Base-by-base conservation (phyloP, 2,888 invertebrate species). In the Rhagium mordax region DNA sequence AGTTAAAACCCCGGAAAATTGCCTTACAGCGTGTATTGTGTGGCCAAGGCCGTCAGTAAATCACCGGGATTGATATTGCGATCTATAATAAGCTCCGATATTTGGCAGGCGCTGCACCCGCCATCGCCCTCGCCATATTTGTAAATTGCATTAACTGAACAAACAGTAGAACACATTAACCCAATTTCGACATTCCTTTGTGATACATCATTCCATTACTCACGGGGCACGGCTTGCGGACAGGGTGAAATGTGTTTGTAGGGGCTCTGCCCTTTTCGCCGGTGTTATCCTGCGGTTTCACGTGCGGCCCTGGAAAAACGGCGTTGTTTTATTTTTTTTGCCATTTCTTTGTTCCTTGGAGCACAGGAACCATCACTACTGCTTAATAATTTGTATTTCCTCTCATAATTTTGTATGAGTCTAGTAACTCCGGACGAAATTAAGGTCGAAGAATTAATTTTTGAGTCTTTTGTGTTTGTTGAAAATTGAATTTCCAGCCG, bases 121-220 rank as follows among this genome's bases (percentile, higher is more conserved):
- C 15, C 5, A 1, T 7, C 48, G 61, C 15, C 21, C n/a, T n/a
- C 47, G 47, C 61, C 61, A 67, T 57, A 61, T 62, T 67, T 53
- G 48, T 20, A 16, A 66, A 72, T 72, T 62, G 68, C 59, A 68
- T 68, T 66, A 64, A 49, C 55, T 57, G 72, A 64, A 57, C 72
- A 72, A 72, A 72, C 72, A 62, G 16, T 49, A 18, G 57, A 68
- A 64, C 48, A 68, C 68, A 72, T 72, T 72, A 72, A 64, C 59
- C 72, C 62, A 64, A 72, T 72, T 68, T 64, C 57, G 41, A 41
- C 27, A 48, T 47, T 24, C 59, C 64, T 70, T 70, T 65, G 64
- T 57, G 48, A 59, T 59, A 65, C 57, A 59, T 62, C 27, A 33
- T 69, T 48, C 60, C 66, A 67, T 67, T 67, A 67, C 48, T 55